Evolutionary conservation across 2,888 invertebrate species (phyloP), one percentile per base, ranked within the genome.

Genomic region (Adelphocoris suturalis): DNA sequence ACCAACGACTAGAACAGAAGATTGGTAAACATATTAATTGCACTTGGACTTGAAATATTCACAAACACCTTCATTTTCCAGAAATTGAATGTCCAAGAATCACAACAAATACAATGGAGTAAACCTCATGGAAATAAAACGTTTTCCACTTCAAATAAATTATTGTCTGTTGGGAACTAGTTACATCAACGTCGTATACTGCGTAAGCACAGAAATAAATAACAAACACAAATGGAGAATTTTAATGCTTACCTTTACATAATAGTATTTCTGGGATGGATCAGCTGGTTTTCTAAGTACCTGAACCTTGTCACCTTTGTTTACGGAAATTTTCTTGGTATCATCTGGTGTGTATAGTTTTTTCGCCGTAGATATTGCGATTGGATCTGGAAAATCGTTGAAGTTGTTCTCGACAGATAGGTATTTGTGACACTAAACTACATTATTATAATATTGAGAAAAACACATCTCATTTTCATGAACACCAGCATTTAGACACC

Each of bases 311-410:
- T 86, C 86, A n/a, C 48, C 75, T 19, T n/a, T 19, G 5, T 19
- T 86, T 3, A 86, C 75, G 14, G 11, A 19, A 23, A 86, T 47
- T 75, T 86, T 86, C 23, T n/a, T 11, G 23, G 37, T 0, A 19
- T 47, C 23, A 16, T 86, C 48, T 11, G 68, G 5, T 14, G 3
- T 2, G 86, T 86, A 75, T 3, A 16, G 68, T 86, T 75, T 75
- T 12, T 13, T 5, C 47, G 19, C 75, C 13, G 28, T 19, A 14
- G 75, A 48, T 27, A 3, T 5, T 5, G 68, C 28, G 75, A 86
- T 86, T 2, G 86, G 86, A 68, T 13, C 86, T 86, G 86, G 19
- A 48, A 75, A 75, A 86, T 52, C 28, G 78, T 78, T 78, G 47
- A 78, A 78, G 46, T n/a, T 68, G 68, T 68, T 23, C 68, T 68